phyloP scores from a whole-genome alignment of 2,113 vertebrate species.

The Pantherophis guttatus region DNA sequence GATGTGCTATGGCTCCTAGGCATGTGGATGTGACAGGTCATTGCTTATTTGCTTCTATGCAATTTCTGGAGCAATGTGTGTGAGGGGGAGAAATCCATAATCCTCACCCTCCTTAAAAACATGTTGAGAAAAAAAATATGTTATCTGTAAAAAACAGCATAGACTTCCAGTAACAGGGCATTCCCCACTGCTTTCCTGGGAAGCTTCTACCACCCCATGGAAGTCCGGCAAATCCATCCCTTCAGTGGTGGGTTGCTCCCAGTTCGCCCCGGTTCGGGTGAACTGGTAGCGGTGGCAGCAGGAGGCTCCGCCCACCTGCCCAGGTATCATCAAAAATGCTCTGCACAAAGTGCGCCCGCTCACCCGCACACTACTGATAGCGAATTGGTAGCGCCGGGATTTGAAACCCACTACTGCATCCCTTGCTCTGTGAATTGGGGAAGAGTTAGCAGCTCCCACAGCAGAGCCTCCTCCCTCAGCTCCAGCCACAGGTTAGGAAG shows the following conservation, averaged over 20 bases:
- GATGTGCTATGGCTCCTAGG: not conserved
- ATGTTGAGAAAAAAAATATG: constrained; percentile 16
- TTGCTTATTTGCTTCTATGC: not conserved
- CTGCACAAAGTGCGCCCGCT: too few species aligned
- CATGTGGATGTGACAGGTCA: not conserved
- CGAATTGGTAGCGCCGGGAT: too few species aligned
- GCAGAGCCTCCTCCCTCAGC: not conserved
- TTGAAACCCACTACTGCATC: too few species aligned
- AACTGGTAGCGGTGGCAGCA: too few species aligned
- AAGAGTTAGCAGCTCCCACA: not conserved
- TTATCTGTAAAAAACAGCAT: constrained; percentile 48
- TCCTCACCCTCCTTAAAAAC: not conserved
- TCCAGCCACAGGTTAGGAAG: not conserved
- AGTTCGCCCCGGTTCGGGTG: too few species aligned
- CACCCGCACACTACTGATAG: too few species aligned
- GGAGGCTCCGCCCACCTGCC: too few species aligned
- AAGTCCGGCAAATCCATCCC: not conserved
- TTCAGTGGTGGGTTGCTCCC: too few species aligned
- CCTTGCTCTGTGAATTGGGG: not conserved
- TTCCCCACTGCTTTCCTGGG: not conserved
- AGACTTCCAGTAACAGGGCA: constrained; percentile 19
- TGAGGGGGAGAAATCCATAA: not conserved
- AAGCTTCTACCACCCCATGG: not conserved
- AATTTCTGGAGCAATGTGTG: not conserved
- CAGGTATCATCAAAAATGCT: too few species aligned